Evolutionary conservation across 1,140 invertebrate species (phyloP), one percentile per base, ranked within the genome.

Genomic region (Hermetia illucens): DNA sequence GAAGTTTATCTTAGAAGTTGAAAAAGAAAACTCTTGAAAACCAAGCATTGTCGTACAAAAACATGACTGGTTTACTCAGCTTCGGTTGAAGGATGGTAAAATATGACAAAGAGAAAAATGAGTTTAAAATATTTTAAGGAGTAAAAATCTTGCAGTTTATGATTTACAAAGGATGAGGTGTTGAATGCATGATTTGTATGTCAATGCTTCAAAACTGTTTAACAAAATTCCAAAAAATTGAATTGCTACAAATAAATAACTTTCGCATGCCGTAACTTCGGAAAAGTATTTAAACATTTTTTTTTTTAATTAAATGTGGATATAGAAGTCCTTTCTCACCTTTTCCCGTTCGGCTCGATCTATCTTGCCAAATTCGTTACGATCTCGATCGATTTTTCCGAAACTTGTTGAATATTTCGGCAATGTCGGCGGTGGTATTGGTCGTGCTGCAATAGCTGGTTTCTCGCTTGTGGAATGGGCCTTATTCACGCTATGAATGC

Each of bases 361-460:
- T n/a, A 42, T 35, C 39, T 42, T 42, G 9, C 24, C 34, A 32
- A 42, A 42, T 29, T 42, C 41, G 36, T 39, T 42, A 4, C 41
- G 5, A 16, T 42, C 41, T 3, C 41, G 36, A 32, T 42, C 41
- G 12, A 38, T 36, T 39, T 42, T 42, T 6, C 37, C 36, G 31
- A 39, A 42, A 13, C 20, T 25, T 24, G 64, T 62, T 20, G 64
- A 65, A 43, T 77, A 75, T 47, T 75, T 76, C 8, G 75, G 75
- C 41, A 77, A 48, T 10, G 73, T 76, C n/a, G 75, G 75, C 20
- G 74, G 74, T 29, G 74, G 74, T 33, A 68, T 70, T 25, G 74
- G 72, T 42, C 70, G 53, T 2, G 63, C 64, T 6, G 62, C 49
- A 8, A 57, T 58, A 4, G 61, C 56, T 20, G 64, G 51, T 4